Evolutionary conservation across 2,797 vertebrate genomes (phyloP), one percentile per base, ranked within the genome.

Genomic region (Cyclura pinguis): DNA sequence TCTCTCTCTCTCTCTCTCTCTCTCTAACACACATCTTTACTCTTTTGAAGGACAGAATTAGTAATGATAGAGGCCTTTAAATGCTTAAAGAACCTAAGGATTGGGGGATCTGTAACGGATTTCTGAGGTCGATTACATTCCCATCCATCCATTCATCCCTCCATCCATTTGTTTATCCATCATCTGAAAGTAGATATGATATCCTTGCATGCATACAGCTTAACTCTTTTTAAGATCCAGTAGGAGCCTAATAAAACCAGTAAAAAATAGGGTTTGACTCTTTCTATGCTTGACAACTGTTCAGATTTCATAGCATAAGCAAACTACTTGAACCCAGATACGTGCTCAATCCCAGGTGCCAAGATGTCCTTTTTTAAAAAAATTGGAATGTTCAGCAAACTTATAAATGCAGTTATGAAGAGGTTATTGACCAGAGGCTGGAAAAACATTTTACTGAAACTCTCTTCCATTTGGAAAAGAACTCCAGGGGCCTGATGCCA

Each of bases 361-460:
- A 88, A 82, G 8, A 82, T 27, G 38, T n/a, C 77, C 2, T 76
- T 1, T 72, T 80, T 50, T 59, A 73, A 59, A 78, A 92, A 88
- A 84, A 94, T 22, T 47, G 24, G n/a, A 83, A 95, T 90, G 93
- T 4, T 93, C 89, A 95, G 87, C 42, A 94, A 93, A 87, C 87
- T 94, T 86, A 90, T 94, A 94, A 95, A 92, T 84, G 92, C 32
- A 32, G 59, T 85, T 94, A 88, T 84, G n/a, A 96, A 90, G 90
- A 88, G 88, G 35, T 93, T 78, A 93, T 94, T 87, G 88, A 18
- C 91, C 89, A 76, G 77, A 83, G 72, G 69, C 55, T 95, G 95
- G 95, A 92, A 90, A 69, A 86, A 85, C 59, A 84, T 83, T 86
- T 91, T 91, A 83, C 69, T 86, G 82, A 85, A 80, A 35, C 52